phyloP scores from a whole-genome alignment of 1,140 invertebrate species.

The Drosophila kepulauana region DNA sequence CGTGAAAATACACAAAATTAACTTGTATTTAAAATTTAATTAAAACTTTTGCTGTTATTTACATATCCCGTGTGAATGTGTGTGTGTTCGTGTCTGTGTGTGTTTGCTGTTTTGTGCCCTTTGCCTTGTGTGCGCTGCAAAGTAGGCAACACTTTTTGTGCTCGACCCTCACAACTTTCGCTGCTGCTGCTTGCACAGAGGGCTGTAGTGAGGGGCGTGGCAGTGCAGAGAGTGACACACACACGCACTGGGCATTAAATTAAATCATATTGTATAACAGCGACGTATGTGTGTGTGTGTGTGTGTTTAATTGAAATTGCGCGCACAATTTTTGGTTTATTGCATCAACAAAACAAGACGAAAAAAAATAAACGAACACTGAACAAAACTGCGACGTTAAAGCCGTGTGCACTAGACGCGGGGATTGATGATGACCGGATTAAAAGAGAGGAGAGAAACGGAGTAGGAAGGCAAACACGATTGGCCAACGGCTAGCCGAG shows the following conservation, averaged over 20 bases:
- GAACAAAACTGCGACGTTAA: constrained; percentile 6
- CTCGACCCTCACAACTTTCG: constrained; percentile 45
- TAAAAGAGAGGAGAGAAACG: not conserved
- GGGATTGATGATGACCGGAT: not conserved
- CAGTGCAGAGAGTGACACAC: not conserved
- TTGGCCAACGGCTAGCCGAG: not conserved
- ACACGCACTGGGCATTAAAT: constrained; percentile 57
- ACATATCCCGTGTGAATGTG: constrained; percentile 46
- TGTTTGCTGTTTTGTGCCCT: constrained; percentile 25
- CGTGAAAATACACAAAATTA: constrained; percentile 79
- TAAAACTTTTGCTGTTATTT: constrained; percentile 82
- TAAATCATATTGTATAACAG: constrained; percentile 74
- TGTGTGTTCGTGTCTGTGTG: constrained; percentile 6
- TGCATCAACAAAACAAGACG: constrained; percentile 22
- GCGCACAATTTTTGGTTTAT: constrained; percentile 73
- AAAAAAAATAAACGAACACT: no score
- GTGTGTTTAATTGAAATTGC: constrained; percentile 77
- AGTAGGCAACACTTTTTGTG: constrained; percentile 51
- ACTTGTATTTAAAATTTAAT: constrained; percentile 84
- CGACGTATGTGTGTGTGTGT: constrained; percentile 23
- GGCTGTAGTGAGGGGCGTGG: constrained; percentile 5
- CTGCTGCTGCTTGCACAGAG: not conserved
- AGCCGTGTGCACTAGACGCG: not conserved
- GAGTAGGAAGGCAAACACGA: constrained; percentile 16
- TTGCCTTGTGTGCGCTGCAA: constrained; percentile 31